Evolutionary conservation across 2,113 vertebrate species (phyloP), one percentile per base, ranked within the genome.

Genomic region (Emydocephalus ijimae): DNA sequence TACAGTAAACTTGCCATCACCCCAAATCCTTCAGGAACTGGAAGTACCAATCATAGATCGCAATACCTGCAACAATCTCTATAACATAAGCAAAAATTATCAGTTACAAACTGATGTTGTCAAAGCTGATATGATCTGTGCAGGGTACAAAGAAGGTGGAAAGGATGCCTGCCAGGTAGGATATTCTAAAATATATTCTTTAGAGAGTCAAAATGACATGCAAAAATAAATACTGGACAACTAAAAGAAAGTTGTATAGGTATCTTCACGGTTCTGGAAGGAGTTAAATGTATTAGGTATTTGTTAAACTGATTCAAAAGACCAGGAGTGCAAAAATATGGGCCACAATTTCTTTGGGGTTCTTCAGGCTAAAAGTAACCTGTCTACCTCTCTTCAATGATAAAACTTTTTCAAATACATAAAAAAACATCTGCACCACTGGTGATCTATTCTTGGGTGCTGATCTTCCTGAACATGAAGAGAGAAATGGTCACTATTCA

Each of bases 121-220:
- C 52, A 87, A 85, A 4, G 24, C 39, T 3, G 89, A 94, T 6
- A 91, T 94, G 85, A 57, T 95, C 85, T 95, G 95, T 57, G 90
- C 95, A 11, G 94, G 94, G 1, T 91, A 55, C 24, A 0, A 11
- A 21, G 12, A 45, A 15, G 92, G 94, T 15, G 24, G 54, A 4
- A 94, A 89, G 26, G 95, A 92, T 55, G 85, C 90, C 56, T 93
- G 90, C 52, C 39, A 54, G 52, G 92, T 92, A 54, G 54, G 64
- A 87, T 50, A 21, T 9, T 3, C 10, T 15, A 54, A 59, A 12
- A 56, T 21, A 23, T 89, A 21, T n/a, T 52, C 9, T 24, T 87
- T 15, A 50, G 6, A 18, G 85, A 89, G 90, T 87, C 26, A 81
- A 20, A 74, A 74, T 74, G 69, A 39, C 14, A 74, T 3, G 15